These are phyloP conservation scores for Melipona beecheii DNA, from an alignment of 2,888 invertebrate genomes.

Conservation along the genomic window DNA sequence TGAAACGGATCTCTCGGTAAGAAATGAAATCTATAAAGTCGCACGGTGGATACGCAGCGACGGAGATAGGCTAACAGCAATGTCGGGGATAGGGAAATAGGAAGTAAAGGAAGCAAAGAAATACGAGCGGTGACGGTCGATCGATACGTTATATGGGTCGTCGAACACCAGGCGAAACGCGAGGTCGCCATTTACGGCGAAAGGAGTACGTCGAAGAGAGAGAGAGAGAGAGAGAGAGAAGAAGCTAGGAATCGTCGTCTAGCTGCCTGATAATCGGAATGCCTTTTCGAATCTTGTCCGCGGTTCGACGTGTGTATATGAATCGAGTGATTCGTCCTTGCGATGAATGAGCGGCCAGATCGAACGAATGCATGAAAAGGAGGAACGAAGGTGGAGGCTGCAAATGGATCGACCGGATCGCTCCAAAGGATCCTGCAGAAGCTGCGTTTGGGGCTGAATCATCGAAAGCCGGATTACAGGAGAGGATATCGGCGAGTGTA, in stretches of 20 bases:
- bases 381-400: neutral
- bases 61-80: slow-evolving; percentile 58
- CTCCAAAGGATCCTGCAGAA: neutral
- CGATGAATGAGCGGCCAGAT: slow-evolving; percentile 25
- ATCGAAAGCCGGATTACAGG: neutral
- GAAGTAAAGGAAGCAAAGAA: slow-evolving; percentile 49
- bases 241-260: neutral
- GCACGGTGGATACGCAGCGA: slow-evolving; percentile 30
- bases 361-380: slow-evolving; percentile 21
- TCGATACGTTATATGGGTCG: slow-evolving; percentile 54
- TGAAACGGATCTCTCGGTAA: slow-evolving; percentile 36
- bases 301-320: slow-evolving; percentile 19
- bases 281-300: slow-evolving; percentile 29
- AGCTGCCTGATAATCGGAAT: slow-evolving; percentile 40
- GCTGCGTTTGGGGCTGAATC: too few species aligned
- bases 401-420: neutral
- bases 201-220: neutral
- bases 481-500: too few species aligned
- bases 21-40: slow-evolving; percentile 60
- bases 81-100: slow-evolving; percentile 58
- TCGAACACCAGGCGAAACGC: slow-evolving; percentile 29
- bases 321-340: slow-evolving; percentile 29
- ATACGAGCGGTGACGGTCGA: slow-evolving; percentile 57
- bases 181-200: neutral
- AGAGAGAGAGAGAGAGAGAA: neutral